Conservation (phyloP, 2,797 vertebrate species). For the Acridotheres tristis region DNA sequence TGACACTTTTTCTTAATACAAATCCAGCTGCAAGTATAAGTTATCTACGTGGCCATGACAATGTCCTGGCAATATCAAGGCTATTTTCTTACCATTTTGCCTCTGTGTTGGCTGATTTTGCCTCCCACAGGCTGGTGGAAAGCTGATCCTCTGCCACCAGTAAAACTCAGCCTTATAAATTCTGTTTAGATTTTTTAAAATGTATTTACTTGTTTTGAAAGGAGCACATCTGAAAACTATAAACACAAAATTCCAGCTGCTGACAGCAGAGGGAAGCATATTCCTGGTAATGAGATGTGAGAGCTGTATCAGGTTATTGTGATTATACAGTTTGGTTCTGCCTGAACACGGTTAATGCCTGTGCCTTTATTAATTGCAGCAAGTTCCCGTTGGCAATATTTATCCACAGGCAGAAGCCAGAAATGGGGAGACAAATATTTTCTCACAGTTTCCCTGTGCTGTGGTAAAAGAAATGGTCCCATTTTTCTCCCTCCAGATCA, state of each 20-base stretch:
- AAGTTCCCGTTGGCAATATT: constrained; percentile 86
- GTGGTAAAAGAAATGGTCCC: constrained; percentile 79
- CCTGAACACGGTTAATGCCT: constrained; percentile 70
- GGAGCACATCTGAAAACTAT: constrained; percentile 35
- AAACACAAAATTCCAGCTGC: constrained; percentile 34
- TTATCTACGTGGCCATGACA: not conserved
- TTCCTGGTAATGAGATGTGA: constrained; percentile 8
- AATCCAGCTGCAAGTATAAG: not conserved
- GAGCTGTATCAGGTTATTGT: constrained; percentile 54
- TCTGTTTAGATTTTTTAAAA: not conserved
- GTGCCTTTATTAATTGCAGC: constrained; percentile 81
- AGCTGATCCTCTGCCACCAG: not conserved
- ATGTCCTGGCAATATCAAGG: not conserved
- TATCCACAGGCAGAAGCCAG: constrained; percentile 36
- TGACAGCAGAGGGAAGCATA: constrained; percentile 82
- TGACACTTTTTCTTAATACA: not conserved
- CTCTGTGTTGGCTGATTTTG: not conserved
- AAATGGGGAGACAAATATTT: constrained; percentile 25
- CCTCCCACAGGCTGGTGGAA: not conserved
- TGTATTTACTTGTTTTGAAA: not conserved
- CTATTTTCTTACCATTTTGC: not conserved
- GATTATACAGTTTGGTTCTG: constrained; percentile 39
- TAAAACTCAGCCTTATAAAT: not conserved
- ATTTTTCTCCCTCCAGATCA: constrained; percentile 69
- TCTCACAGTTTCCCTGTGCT: constrained; percentile 31